Evolutionary conservation across 2,113 vertebrate species (phyloP), one percentile per base, ranked within the genome.

Genomic region (Sorex araneus): DNA sequence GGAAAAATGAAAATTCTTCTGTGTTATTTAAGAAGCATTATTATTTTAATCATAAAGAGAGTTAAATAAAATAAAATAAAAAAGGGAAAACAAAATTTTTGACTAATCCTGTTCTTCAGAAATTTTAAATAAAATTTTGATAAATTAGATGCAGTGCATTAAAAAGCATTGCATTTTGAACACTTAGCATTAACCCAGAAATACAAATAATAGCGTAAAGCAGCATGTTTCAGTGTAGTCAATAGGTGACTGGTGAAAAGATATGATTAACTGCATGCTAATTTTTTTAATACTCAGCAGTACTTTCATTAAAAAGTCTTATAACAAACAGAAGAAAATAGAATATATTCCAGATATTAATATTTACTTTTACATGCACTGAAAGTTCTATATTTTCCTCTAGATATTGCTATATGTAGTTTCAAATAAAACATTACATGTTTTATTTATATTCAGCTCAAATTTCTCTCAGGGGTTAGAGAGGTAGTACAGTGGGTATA

Each of bases 61-160:
- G 11, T 54, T 54, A 54, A 2, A 80, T 45, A 87, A 23, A 8
- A 84, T 10, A 84, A 21, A 57, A 87, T 87, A 69, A 3, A 82
- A 25, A 11, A 50, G 12, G 77, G 25, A 84, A 91, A 76, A 71
- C 0, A 28, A 47, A 78, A 60, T 45, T 63, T 4, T 19, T 86
- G n/a, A 27, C 12, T 64, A 81, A 40, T 81, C 7, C 77, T 2
- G 30, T 4, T 40, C 21, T 19, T 54, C 28, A 75, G 34, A 79
- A 81, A 67, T 88, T 79, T 54, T 71, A 91, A 78, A 73, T 84
- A 47, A 60, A 73, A 32, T 13, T 40, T 32, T 78, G 80, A 63
- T 15, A 78, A 45, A 36, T 78, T 3, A 70, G 85, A 40, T 66
- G 80, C 30, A 30, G 0, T 78, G 25, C 12, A n/a, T 60, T 75